These are phyloP conservation scores for Luperina testacea DNA, from an alignment of 2,888 invertebrate species.

Conservation along the genomic window DNA sequence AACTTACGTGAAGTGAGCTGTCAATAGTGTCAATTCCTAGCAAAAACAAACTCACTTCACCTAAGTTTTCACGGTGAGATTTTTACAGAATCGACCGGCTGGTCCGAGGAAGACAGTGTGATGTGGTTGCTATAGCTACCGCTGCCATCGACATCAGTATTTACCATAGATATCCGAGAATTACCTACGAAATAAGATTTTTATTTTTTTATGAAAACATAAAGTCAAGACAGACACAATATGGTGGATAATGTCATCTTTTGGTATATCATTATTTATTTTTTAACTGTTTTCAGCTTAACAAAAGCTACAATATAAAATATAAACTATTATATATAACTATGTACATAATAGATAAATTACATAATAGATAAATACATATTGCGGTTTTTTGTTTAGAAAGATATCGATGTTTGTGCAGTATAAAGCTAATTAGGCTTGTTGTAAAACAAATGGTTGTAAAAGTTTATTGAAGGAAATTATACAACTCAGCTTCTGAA, in stretches of 20 bases:
- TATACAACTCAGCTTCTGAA: constrained; percentile 34
- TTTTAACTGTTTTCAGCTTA: background rate
- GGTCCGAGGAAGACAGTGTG: background rate
- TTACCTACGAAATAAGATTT: background rate
- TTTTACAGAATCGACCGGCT: too few relatives aligned
- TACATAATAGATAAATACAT: background rate
- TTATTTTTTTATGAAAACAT: background rate
- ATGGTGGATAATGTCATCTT: background rate
- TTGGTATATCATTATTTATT: constrained; percentile 2
- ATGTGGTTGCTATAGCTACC: too few relatives aligned
- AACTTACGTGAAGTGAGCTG: too few relatives aligned
- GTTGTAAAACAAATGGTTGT: constrained; percentile 44
- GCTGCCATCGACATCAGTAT: background rate
- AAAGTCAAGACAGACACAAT: background rate
- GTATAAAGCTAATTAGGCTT: constrained; percentile 31
- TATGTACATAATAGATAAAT: background rate
- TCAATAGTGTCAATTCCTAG: too few relatives aligned
- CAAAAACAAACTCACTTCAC: too few relatives aligned
- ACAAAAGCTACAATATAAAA: background rate
- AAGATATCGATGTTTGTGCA: constrained; percentile 26
- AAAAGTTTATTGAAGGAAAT: constrained; percentile 47
- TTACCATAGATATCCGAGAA: background rate
- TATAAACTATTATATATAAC: background rate
- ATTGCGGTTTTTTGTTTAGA: background rate
- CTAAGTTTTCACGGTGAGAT: too few relatives aligned